phyloP scores from a whole-genome alignment of 2,888 invertebrate genomes.

The Caenorhabditis becei region DNA sequence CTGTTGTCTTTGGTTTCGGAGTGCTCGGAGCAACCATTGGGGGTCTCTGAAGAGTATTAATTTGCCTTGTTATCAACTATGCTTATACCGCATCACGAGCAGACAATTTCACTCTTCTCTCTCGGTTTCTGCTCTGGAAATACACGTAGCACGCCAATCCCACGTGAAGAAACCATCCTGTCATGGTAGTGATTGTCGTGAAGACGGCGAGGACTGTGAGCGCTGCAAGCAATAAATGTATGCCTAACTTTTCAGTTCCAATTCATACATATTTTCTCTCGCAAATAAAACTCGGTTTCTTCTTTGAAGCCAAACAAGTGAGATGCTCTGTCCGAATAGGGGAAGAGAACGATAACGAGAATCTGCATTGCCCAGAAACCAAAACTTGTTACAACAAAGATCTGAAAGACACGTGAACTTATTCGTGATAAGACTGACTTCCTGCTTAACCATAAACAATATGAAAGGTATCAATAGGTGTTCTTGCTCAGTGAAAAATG shows the following conservation, averaged over 20 bases:
- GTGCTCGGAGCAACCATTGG: constrained; percentile 25
- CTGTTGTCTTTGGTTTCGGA: not conserved
- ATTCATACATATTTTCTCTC: constrained; percentile 41
- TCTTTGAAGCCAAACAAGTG: constrained; percentile 49
- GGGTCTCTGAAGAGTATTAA: constrained; percentile 31
- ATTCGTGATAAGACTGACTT: too few relatives aligned
- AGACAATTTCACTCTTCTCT: constrained; percentile 45
- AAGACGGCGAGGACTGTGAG: constrained; percentile 54
- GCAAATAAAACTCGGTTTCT: constrained; percentile 21
- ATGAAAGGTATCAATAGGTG: constrained; percentile 59
- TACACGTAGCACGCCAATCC: constrained; percentile 60
- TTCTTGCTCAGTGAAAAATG: constrained; percentile 56
- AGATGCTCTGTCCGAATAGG: constrained; percentile 51
- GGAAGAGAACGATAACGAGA: constrained; percentile 47
- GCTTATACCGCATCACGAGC: constrained; percentile 21
- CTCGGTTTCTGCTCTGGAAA: constrained; percentile 61
- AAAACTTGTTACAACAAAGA: constrained; percentile 58
- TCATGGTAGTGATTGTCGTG: constrained; percentile 50
- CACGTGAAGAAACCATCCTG: constrained; percentile 62
- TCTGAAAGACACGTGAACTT: constrained; percentile 34
- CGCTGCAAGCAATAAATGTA: constrained; percentile 39
- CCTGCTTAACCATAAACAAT: constrained; percentile 51
- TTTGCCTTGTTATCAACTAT: not conserved
- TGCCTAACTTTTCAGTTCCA: not conserved
- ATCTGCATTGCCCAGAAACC: constrained; percentile 52